phyloP scores from a whole-genome alignment of 2,113 vertebrate genomes.

The Dinomys branickii region DNA sequence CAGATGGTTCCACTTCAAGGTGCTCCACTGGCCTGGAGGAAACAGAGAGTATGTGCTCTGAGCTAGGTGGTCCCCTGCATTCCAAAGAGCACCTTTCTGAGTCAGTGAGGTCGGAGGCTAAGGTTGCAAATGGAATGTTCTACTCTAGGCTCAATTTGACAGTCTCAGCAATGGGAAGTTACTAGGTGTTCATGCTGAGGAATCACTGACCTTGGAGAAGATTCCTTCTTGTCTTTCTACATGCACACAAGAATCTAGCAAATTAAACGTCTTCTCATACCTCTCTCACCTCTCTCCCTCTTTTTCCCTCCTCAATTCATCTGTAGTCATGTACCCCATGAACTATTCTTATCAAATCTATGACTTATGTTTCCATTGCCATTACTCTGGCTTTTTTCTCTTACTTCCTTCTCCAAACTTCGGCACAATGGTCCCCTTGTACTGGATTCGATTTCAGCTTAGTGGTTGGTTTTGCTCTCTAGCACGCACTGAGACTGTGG shows the following conservation, averaged over 20 bases:
- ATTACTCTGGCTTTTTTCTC: neutral
- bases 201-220: neutral
- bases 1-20: neutral
- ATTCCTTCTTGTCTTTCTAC: neutral
- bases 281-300: neutral
- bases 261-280: neutral
- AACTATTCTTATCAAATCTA: neutral
- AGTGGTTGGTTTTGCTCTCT: neutral
- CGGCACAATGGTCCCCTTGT: neutral
- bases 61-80: neutral
- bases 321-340: too few relatives aligned
- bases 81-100: neutral
- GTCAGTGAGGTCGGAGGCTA: neutral
- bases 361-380: neutral
- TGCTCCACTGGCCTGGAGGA: neutral
- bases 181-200: neutral
- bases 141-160: neutral
- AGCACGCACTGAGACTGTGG: neutral
- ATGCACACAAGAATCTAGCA: neutral
- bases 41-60: neutral
- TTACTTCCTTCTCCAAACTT: slow-evolving; percentile 5
- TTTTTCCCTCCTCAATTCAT: rapidly evolving
- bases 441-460: neutral
- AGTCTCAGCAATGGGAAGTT: neutral
- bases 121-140: neutral